Percentiles rank a stretch among this genome's conserved stretches.
phyloP scores from a whole-genome alignment of 1,140 invertebrate genomes.

The Trichogramma pretiosum region DNA sequence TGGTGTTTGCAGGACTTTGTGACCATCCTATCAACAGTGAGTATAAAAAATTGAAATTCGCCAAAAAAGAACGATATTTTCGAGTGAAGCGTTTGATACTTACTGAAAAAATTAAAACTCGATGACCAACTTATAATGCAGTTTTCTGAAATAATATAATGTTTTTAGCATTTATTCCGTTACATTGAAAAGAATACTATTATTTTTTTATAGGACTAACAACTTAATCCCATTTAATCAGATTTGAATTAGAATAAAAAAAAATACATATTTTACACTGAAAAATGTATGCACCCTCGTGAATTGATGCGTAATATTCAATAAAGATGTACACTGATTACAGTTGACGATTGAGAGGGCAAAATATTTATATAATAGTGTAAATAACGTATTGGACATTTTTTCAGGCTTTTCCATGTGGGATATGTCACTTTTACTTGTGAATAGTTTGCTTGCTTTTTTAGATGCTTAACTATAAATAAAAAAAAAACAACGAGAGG shows the following conservation, averaged over 20 bases:
- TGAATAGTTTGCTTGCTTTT: no score
- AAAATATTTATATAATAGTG: conserved; percentile 48
- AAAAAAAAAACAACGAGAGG: no score
- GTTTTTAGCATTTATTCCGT: conserved; percentile 12
- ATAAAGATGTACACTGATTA: conserved; percentile 28
- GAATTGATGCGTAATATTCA: conserved; percentile 27
- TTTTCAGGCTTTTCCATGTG: conserved; percentile 11
- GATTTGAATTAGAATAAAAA: conserved; percentile 25
- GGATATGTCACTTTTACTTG: conserved; percentile 18
- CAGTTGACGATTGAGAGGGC: conserved; percentile 42
- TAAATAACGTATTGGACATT: conserved; percentile 5
- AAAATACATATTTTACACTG: conserved; percentile 8
- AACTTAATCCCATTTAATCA: conserved; percentile 25
- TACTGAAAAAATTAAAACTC: conserved; percentile 29
- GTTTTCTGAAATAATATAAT: no score
- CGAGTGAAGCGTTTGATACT: conserved; percentile 41
- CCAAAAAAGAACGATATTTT: conserved; percentile 28
- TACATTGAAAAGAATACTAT: conserved; percentile 16
- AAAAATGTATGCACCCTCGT: conserved; percentile 22
- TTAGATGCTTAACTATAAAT: no score
- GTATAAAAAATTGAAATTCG: conserved; percentile 36
- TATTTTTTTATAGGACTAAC: conserved; percentile 41
- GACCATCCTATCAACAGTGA: conserved; percentile 48
- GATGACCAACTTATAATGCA: conserved; percentile 27
- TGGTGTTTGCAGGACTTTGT: conserved; percentile 50